Percentiles rank a stretch among this genome's conserved stretches.
Conservation (phyloP, 1,140 invertebrate genomes). For the Oscheius sp. region DNA sequence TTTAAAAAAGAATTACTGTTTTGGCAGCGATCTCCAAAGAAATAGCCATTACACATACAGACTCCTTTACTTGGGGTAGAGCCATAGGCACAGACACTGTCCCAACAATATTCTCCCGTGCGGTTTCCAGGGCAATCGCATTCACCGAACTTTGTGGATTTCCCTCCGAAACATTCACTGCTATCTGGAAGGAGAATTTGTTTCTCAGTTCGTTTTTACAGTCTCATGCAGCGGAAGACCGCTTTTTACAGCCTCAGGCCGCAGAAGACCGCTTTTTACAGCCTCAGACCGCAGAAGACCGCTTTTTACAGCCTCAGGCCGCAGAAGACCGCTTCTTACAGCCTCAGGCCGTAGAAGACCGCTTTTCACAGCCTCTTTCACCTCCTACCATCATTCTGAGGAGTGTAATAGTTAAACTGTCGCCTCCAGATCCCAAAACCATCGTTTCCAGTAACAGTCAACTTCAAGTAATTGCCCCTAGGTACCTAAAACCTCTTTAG, state of each 20-base stretch:
- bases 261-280: too few relatives aligned
- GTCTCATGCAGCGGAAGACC: too few relatives aligned
- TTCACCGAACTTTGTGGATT: neutral
- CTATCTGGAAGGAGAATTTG: too few relatives aligned
- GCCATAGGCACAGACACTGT: neutral
- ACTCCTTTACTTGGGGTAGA: neutral
- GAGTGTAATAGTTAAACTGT: neutral
- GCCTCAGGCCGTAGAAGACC: too few relatives aligned
- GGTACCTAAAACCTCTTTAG: neutral
- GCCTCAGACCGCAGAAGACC: too few relatives aligned
- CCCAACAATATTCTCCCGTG: slow-evolving; percentile 1
- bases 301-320: too few relatives aligned
- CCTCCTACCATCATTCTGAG: neutral
- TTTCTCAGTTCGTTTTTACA: too few relatives aligned
- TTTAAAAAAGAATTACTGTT: neutral
- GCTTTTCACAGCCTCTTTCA: too few relatives aligned
- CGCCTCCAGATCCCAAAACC: neutral
- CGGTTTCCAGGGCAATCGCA: neutral
- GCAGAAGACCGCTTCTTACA: too few relatives aligned
- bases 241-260: too few relatives aligned
- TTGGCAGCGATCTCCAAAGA: neutral
- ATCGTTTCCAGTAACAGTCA: neutral
- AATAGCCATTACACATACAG: neutral
- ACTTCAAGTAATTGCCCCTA: neutral
- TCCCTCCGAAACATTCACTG: neutral